A percentile compares a stretch with the other conserved stretches of the same genome.
Evolutionary conservation across 2,113 vertebrate genomes (phyloP).

Genomic region (Sphaerodactylus townsendi): DNA sequence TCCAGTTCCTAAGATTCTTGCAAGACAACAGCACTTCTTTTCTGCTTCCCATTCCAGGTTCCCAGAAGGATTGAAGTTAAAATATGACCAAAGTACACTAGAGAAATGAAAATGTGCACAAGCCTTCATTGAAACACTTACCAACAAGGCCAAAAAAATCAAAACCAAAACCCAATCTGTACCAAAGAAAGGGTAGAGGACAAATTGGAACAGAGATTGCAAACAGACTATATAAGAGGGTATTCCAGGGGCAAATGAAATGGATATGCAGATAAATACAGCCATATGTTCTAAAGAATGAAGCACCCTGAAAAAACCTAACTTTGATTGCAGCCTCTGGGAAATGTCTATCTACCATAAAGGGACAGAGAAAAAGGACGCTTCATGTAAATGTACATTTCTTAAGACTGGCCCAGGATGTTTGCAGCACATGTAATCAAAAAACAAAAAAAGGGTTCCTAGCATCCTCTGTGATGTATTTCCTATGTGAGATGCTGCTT

Average conservation of each 20-base stretch:
- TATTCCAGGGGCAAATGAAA: neutral
- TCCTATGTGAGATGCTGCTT: no score
- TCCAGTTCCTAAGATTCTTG: slow-evolving; percentile 43
- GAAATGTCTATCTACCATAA: no score
- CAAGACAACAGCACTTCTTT: slow-evolving; percentile 24
- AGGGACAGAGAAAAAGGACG: no score
- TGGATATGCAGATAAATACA: no score
- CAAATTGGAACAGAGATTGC: neutral
- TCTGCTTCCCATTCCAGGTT: neutral
- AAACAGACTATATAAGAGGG: neutral
- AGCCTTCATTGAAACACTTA: neutral
- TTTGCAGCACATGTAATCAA: no score
- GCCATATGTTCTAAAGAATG: no score
- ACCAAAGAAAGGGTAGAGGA: slow-evolving; percentile 3
- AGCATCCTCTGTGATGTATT: no score
- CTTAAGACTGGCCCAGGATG: no score
- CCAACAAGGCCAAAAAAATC: slow-evolving; percentile 24
- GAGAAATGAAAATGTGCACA: slow-evolving; percentile 7
- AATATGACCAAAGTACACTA: slow-evolving; percentile 35
- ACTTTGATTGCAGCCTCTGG: no score
- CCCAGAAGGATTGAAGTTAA: slow-evolving; percentile 30
- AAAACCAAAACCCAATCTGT: slow-evolving; percentile 21
- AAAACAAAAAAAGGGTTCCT: no score
- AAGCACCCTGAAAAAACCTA: no score
- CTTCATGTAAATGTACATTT: no score